Conservation (phyloP, 2,888 invertebrate species). For the Apodemia zela region DNA sequence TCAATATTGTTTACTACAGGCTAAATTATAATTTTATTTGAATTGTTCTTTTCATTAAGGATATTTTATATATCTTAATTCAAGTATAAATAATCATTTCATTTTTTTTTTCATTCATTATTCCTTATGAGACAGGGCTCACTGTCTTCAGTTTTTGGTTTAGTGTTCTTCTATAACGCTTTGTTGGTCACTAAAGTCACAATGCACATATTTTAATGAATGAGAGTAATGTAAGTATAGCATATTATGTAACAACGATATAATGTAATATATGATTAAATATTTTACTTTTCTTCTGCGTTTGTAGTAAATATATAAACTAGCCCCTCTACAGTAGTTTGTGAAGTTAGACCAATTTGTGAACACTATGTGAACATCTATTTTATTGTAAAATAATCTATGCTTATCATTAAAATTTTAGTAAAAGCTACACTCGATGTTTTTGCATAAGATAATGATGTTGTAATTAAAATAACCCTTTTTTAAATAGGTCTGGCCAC, state of each 20-base stretch:
- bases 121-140: too few species aligned
- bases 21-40: too few species aligned
- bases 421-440: slow-evolving; percentile 44
- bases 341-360: background rate
- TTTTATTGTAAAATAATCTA: slow-evolving; percentile 10
- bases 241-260: background rate
- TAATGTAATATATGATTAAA: background rate
- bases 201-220: too few species aligned
- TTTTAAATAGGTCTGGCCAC: background rate
- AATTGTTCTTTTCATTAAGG: too few species aligned
- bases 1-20: too few species aligned
- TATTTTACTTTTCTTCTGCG: slow-evolving; percentile 11
- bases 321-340: slow-evolving; percentile 1
- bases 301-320: slow-evolving; percentile 3
- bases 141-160: too few species aligned
- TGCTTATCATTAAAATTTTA: slow-evolving; percentile 13
- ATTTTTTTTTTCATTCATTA: background rate
- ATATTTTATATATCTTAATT: background rate
- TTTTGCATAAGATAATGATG: slow-evolving; percentile 51
- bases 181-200: background rate
- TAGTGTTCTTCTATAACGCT: too few species aligned
- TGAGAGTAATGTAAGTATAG: too few species aligned
- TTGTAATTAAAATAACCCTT: background rate
- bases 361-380: slow-evolving; percentile 11
- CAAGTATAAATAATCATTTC: background rate